These are phyloP conservation scores for Diceros bicornis DNA, from an alignment of 2,797 vertebrate species.

Conservation along the genomic window DNA sequence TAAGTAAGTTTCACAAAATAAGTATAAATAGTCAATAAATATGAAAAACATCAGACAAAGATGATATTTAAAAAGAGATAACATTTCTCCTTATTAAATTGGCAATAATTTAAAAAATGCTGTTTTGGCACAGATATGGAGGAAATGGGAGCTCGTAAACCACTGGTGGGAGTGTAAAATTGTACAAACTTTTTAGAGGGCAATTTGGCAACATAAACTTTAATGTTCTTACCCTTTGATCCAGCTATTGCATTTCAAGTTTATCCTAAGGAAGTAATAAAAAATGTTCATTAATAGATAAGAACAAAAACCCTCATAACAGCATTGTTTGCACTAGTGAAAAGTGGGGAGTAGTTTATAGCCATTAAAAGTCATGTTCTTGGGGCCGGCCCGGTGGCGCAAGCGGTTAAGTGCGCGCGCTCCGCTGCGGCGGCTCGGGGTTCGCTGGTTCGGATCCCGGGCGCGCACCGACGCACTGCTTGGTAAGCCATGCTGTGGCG, in stretches of 20 bases:
- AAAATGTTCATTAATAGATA: conserved; percentile 2
- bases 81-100: not conserved
- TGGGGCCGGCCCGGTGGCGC: not conserved
- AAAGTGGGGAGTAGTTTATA: not conserved
- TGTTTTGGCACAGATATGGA: not conserved
- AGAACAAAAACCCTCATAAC: not conserved
- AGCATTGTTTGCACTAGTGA: not conserved
- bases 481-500: too few relatives aligned
- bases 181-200: not conserved
- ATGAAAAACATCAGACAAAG: not conserved
- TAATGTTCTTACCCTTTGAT: conserved; percentile 1
- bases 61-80: conserved; percentile 29
- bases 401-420: too few relatives aligned
- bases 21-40: not conserved
- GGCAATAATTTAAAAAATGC: not conserved
- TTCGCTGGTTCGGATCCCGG: too few relatives aligned
- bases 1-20: not conserved
- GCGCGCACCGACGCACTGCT: too few relatives aligned
- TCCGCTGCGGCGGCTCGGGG: too few relatives aligned
- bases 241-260: conserved; percentile 16
- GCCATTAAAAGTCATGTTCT: not conserved
- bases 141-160: not conserved
- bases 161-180: not conserved
- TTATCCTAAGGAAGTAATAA: conserved; percentile 3
- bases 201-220: not conserved